Conservation (phyloP, 2,888 invertebrate genomes). For the Drosophila rubida region DNA sequence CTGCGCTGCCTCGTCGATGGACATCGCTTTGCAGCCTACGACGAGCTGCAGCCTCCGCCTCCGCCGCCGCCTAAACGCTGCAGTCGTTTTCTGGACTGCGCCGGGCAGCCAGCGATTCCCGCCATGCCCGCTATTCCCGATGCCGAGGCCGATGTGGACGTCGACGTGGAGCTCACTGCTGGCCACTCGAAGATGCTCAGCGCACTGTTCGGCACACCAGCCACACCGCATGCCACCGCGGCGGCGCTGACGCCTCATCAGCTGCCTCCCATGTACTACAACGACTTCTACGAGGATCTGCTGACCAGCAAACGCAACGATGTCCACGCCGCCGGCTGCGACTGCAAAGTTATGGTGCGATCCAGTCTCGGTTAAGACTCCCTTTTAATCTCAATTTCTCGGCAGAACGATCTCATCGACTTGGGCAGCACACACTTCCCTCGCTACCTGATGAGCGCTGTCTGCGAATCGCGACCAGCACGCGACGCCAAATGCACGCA, state of each 20-base stretch:
- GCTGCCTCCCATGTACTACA: slow-evolving; percentile 70
- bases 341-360: slow-evolving; percentile 83
- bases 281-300: slow-evolving; percentile 77
- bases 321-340: slow-evolving; percentile 78
- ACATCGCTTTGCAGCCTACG: slow-evolving; percentile 41
- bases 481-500: slow-evolving; percentile 78
- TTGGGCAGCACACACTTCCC: slow-evolving; percentile 82
- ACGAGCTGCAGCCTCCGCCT: slow-evolving; percentile 46
- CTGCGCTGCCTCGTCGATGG: slow-evolving; percentile 29
- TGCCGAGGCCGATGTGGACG: too few relatives aligned
- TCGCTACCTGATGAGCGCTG: slow-evolving; percentile 82
- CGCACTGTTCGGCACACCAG: slow-evolving; percentile 54
- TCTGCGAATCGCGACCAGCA: slow-evolving; percentile 79
- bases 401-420: slow-evolving; percentile 82
- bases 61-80: slow-evolving; percentile 43
- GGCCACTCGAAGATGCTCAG: slow-evolving; percentile 63
- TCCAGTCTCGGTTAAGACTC: background rate
- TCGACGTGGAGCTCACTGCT: slow-evolving; percentile 39
- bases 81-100: slow-evolving; percentile 44
- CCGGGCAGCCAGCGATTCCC: slow-evolving; percentile 3
- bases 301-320: slow-evolving; percentile 65
- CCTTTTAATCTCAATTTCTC: background rate
- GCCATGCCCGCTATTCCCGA: too few relatives aligned
- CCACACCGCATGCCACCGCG: slow-evolving; percentile 39
- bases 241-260: slow-evolving; percentile 51